Evolutionary conservation across 2,113 vertebrate species (phyloP).

Genomic region (Micromys minutus): DNA sequence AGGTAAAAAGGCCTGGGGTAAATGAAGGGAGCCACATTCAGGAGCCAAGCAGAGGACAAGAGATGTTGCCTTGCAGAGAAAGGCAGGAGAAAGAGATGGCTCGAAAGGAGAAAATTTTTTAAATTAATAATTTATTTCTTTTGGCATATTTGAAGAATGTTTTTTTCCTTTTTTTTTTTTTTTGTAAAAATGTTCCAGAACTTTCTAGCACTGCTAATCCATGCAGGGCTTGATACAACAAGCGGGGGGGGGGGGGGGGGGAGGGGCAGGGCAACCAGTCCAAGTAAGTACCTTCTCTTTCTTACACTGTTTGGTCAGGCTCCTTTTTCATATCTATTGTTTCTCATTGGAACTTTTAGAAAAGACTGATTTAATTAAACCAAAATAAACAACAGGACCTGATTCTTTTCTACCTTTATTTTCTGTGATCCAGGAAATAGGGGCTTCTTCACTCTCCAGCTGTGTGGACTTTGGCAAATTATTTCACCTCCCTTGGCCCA

Average conservation of each 20-base stretch:
- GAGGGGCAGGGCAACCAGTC: rapidly evolving
- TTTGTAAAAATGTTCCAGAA: slow-evolving; percentile 30
- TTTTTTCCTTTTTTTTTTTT: neutral
- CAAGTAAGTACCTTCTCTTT: neutral
- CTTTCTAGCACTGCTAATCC: neutral
- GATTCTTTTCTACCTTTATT: slow-evolving; percentile 47
- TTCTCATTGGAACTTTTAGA: slow-evolving; percentile 17
- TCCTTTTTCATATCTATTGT: neutral
- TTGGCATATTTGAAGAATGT: neutral
- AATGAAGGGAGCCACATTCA: neutral
- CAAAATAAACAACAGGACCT: slow-evolving; percentile 14
- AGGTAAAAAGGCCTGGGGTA: neutral
- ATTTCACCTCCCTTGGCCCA: neutral
- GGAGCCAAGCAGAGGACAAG: neutral
- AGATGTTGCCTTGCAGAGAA: neutral
- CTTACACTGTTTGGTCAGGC: neutral
- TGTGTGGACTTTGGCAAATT: slow-evolving; percentile 58
- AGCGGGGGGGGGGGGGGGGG: no score
- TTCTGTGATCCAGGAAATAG: slow-evolving; percentile 44
- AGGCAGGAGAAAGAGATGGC: neutral
- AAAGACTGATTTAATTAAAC: slow-evolving; percentile 59
- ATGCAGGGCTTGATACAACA: neutral
- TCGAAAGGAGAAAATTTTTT: neutral
- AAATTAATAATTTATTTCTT: no score
- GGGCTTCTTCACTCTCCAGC: slow-evolving; percentile 41